These are phyloP conservation scores for Neodiprion fabricii DNA, from an alignment of 1,140 invertebrate species.

Conservation along the genomic window DNA sequence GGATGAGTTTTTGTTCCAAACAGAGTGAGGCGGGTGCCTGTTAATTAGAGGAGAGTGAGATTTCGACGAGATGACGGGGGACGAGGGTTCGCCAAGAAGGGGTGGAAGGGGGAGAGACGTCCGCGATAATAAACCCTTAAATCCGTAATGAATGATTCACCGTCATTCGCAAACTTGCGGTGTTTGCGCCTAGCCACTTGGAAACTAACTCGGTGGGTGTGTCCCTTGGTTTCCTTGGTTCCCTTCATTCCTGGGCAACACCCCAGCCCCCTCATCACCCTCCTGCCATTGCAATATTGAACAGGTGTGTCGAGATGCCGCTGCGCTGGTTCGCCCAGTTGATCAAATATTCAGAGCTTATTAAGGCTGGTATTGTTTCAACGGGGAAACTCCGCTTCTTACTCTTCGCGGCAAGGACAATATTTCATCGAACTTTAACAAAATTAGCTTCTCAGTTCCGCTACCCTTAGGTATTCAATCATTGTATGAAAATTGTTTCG, in stretches of 20 bases:
- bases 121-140: neutral
- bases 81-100: neutral
- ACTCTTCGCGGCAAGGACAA: no score
- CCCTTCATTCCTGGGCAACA: no score
- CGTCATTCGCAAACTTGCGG: conserved; percentile 6
- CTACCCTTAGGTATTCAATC: no score
- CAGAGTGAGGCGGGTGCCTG: neutral
- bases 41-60: neutral
- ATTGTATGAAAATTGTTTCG: no score
- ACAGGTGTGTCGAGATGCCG: neutral
- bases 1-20: neutral
- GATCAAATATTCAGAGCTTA: conserved; percentile 3
- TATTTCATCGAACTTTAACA: no score
- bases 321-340: neutral
- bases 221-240: neutral
- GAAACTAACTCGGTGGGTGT: neutral
- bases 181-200: neutral
- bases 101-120: neutral
- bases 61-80: no score
- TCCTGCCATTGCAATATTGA: neutral
- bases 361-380: neutral
- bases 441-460: no score
- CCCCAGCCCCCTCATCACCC: neutral
- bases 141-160: conserved; percentile 5
- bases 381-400: neutral